phyloP scores from a whole-genome alignment of 30 jellyfish, hydroid and myxozoan species.

The Morbakka virulenta region DNA sequence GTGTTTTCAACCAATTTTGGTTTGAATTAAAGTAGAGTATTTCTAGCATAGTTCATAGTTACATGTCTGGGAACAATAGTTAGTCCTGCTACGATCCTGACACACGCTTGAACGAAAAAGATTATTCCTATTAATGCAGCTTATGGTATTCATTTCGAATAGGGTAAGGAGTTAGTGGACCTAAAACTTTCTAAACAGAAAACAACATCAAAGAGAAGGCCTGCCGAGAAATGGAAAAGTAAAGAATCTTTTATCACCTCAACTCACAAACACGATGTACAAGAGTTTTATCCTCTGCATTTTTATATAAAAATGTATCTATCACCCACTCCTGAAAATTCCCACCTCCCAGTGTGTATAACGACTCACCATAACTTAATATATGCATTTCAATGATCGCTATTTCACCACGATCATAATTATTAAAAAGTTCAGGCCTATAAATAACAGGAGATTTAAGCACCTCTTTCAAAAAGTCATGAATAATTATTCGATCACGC shows the following conservation, averaged over 20 bases:
- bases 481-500: constrained; percentile 41
- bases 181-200: too few species aligned
- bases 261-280: constrained; percentile 59
- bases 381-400: constrained; percentile 96
- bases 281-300: constrained; percentile 75
- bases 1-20: too few species aligned
- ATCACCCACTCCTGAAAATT: constrained; percentile 89
- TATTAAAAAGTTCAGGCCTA: constrained; percentile 48
- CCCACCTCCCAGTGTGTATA: constrained; percentile 92
- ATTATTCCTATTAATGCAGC: too few species aligned
- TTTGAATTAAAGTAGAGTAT: too few species aligned
- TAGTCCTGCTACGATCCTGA: too few species aligned
- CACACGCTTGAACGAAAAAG: too few species aligned
- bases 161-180: too few species aligned
- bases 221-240: too few species aligned
- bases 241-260: background rate
- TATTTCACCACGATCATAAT: constrained; percentile 83
- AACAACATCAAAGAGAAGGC: too few species aligned
- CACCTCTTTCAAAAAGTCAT: constrained; percentile 14
- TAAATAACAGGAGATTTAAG: constrained; percentile 40
- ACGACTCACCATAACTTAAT: constrained; percentile 88
- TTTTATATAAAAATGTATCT: constrained; percentile 62
- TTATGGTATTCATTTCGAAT: too few species aligned
- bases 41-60: too few species aligned
- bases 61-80: too few species aligned